phyloP scores from a whole-genome alignment of 2,888 invertebrate species.

The Platynereis dumerilii region DNA sequence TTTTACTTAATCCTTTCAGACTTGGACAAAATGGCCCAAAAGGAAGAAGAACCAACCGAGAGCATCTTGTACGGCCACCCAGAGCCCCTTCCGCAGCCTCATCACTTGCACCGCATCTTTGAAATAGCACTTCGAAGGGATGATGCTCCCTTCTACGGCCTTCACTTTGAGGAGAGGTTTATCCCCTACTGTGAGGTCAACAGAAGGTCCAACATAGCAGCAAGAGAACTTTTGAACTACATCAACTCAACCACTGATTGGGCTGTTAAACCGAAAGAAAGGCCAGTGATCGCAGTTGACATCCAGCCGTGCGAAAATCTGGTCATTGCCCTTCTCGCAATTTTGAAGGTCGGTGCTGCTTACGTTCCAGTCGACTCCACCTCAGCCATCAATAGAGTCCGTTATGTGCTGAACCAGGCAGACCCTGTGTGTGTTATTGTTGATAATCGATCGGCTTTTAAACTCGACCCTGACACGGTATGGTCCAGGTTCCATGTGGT shows the following conservation, averaged over 20 bases:
- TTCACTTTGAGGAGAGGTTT: conserved; percentile 17
- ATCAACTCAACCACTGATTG: neutral
- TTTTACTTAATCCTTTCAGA: too few relatives aligned
- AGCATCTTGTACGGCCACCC: too few relatives aligned
- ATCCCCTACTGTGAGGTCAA: conserved; percentile 25
- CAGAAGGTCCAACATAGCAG: conserved; percentile 22
- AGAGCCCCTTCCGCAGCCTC: neutral
- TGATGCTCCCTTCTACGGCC: conserved; percentile 6
- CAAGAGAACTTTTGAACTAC: conserved; percentile 10
- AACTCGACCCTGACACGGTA: conserved; percentile 26
- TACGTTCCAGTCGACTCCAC: conserved; percentile 49
- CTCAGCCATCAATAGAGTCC: conserved; percentile 43
- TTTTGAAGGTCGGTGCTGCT: conserved; percentile 34
- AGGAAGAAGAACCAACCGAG: too few relatives aligned
- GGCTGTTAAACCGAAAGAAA: neutral
- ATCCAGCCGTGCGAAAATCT: conserved; percentile 25
- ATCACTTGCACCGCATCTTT: conserved; percentile 19
- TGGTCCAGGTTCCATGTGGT: conserved; percentile 28
- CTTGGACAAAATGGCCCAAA: too few relatives aligned
- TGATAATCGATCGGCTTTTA: conserved; percentile 25
- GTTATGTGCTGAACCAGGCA: conserved; percentile 44
- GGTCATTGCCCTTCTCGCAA: conserved; percentile 25
- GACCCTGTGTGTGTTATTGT: conserved; percentile 34
- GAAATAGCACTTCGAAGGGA: conserved; percentile 11
- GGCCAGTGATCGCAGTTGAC: conserved; percentile 21